Evolutionary conservation across 1,140 invertebrate genomes (phyloP), one percentile per base, ranked within the genome.

Genomic region (Drosophila grimshawi): DNA sequence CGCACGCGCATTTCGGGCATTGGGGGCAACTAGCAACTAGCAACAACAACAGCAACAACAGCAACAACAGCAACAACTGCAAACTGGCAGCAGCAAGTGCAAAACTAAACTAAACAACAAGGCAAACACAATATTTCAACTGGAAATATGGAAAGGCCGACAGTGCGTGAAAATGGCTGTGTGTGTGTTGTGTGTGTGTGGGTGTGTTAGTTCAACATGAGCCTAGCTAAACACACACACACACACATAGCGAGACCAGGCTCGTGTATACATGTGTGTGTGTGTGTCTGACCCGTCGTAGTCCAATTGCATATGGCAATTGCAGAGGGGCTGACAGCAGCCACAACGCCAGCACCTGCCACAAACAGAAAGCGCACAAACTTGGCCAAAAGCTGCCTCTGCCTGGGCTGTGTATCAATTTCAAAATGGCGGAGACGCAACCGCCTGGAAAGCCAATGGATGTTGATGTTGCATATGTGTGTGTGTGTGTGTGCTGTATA

Each of bases 111-210:
- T 60, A 65, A 71, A 78, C 73, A 60, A 67, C 76, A 76, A 66
- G 59, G 37, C 69, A 66, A 46, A 46, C 52, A 86, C 57, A 81
- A 86, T 86, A 86, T 88, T 88, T 88, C 80, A 86, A 65, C 76
- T 88, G 83, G 83, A 86, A 86, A 88, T 86, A 82, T 86, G 81
- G 81, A 80, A 83, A 72, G 72, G 57, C 39, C n/a, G 45, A 49
- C 45, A 63, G 66, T 66, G 57, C 59, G 69, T 55, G 53, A 45
- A 35, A 61, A 33, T 39, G 1, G 33, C 39, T 51, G 41, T 35
- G 10, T 53, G 4, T 32, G 39, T 27, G 30, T 64, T 49, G 3
- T 35, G 27, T 57, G 8, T 59, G 51, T 75, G 49, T 67, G 11
- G 37, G 52, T 63, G 6, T 48, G 43, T 60, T 46, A 61, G 49